Evolutionary conservation across 2,113 vertebrate genomes (phyloP).

Genomic region (Pseudorectes ferrugineus): DNA sequence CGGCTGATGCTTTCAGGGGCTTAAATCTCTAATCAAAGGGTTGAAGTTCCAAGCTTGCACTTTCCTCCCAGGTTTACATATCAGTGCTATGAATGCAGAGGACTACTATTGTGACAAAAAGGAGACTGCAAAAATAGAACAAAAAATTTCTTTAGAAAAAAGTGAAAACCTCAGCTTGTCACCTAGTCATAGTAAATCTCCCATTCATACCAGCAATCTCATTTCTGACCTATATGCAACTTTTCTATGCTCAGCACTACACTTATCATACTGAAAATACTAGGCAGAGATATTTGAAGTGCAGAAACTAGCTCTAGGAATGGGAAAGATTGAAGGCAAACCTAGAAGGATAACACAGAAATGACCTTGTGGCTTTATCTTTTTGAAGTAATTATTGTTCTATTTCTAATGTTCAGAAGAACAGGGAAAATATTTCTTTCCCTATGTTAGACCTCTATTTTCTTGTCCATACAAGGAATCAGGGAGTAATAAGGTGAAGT

Average conservation of each 20-base stretch:
- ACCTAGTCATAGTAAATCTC: not conserved
- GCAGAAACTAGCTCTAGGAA: not conserved
- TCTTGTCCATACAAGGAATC: not conserved
- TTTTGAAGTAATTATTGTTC: not conserved
- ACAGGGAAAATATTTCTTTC: not conserved
- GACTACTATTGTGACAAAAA: not conserved
- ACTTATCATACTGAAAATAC: not conserved
- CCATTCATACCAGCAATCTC: not conserved
- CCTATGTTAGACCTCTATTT: not conserved
- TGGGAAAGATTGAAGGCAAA: not conserved
- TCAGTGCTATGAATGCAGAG: not conserved
- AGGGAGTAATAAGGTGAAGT: not conserved
- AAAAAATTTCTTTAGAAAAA: not conserved
- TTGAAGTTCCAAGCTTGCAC: not conserved
- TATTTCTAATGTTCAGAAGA: not conserved
- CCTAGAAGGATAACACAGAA: not conserved
- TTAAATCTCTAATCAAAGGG: not conserved
- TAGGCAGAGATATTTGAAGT: not conserved
- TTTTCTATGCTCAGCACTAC: not conserved
- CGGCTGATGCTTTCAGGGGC: not conserved
- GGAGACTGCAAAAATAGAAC: not conserved
- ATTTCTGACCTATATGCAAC: not conserved
- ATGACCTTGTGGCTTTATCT: not conserved
- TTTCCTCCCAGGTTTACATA: not conserved
- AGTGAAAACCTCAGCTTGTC: not conserved